Conservation (phyloP, 1,140 invertebrate genomes). For the Euura lappo region DNA sequence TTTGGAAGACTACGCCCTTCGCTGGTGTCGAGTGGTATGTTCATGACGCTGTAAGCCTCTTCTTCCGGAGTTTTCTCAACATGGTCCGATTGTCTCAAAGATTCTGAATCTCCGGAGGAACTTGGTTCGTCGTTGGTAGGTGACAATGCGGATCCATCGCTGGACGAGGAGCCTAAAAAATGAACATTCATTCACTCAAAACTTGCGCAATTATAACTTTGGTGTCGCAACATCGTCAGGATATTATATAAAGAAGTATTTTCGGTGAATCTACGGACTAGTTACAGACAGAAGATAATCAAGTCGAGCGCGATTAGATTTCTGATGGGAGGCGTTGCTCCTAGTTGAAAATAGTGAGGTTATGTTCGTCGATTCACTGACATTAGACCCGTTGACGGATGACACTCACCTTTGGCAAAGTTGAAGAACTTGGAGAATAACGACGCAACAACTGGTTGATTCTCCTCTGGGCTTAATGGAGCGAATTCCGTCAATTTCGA, state of each 20-base stretch:
- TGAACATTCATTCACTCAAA: too few relatives aligned
- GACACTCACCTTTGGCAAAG: constrained; percentile 50
- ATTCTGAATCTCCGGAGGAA: constrained; percentile 50
- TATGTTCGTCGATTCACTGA: neutral
- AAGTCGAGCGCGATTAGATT: neutral
- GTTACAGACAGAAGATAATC: constrained; percentile 15
- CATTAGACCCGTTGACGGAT: neutral
- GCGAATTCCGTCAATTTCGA: constrained; percentile 79
- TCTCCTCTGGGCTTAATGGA: constrained; percentile 70
- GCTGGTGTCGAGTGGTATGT: constrained; percentile 54
- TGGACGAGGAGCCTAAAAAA: constrained; percentile 16
- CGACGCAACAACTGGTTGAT: constrained; percentile 63
- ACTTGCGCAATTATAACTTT: too few relatives aligned
- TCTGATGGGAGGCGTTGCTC: neutral
- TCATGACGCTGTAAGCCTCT: constrained; percentile 44
- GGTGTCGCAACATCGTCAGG: too few relatives aligned
- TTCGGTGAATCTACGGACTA: neutral
- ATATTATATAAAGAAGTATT: too few relatives aligned
- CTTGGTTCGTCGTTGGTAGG: constrained; percentile 48
- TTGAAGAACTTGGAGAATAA: constrained; percentile 68
- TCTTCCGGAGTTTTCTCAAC: constrained; percentile 48
- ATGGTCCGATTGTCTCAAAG: constrained; percentile 44
- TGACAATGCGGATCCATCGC: constrained; percentile 29
- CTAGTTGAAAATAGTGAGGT: neutral
- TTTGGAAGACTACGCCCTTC: constrained; percentile 79